phyloP scores from a whole-genome alignment of 2,797 vertebrate genomes.

The Selene dorsalis region DNA sequence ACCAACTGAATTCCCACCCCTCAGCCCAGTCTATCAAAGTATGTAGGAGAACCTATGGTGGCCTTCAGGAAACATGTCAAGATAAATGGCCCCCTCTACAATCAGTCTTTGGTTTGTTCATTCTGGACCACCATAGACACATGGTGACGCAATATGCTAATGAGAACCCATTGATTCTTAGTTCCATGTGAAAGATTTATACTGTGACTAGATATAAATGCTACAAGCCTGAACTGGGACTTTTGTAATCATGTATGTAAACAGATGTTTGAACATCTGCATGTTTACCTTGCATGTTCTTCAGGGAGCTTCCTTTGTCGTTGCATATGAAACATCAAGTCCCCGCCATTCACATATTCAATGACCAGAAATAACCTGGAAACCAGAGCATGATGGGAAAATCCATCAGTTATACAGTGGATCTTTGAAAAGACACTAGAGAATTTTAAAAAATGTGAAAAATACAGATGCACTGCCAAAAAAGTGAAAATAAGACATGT shows the following conservation, averaged over 20 bases:
- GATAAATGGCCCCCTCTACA: no score
- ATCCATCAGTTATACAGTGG: slow-evolving; percentile 1
- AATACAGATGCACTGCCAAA: no score
- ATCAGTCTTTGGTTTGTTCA: no score
- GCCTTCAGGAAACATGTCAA: no score
- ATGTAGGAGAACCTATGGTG: no score
- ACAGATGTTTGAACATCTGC: slow-evolving; percentile 33
- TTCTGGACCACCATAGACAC: no score
- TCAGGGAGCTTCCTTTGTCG: slow-evolving; percentile 97
- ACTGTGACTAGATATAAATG: neutral
- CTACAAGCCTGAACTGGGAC: neutral
- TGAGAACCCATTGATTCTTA: no score
- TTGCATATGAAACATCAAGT: slow-evolving; percentile 99
- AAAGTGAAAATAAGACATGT: neutral
- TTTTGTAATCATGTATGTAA: neutral
- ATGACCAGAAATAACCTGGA: slow-evolving; percentile 96
- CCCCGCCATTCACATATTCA: slow-evolving; percentile 96
- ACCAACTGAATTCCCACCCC: no score
- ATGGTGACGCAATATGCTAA: no score
- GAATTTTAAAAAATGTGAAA: neutral
- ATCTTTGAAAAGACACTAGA: neutral
- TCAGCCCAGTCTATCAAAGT: no score
- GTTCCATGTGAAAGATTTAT: neutral
- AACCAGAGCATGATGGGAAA: slow-evolving; percentile 19
- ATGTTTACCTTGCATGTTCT: slow-evolving; percentile 93